A percentile compares a stretch with the other conserved stretches of the same genome.
Conservation (phyloP, 2,888 invertebrate species). For the Melieria picta region DNA sequence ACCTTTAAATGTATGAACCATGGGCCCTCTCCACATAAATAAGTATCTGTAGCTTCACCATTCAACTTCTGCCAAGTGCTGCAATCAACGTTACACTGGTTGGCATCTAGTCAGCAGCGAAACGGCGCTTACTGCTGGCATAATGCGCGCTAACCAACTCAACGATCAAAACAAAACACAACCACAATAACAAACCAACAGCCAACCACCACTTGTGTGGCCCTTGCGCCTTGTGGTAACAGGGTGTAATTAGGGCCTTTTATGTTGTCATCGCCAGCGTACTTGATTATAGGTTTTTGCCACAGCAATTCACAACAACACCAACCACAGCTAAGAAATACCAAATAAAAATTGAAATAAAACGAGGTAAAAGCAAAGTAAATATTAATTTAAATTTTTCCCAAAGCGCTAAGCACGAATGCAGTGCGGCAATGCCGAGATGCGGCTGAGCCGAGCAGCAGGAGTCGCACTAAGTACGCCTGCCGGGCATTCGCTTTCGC, state of each 20-base stretch:
- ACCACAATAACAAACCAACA: conserved; percentile 3
- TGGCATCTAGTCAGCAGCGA: not conserved
- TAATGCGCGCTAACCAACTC: conserved; percentile 30
- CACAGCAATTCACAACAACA: conserved; percentile 15
- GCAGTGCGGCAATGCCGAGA: not conserved
- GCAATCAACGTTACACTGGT: too few species aligned
- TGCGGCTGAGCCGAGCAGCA: not conserved
- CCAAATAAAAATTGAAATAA: not conserved
- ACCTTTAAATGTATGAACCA: too few species aligned
- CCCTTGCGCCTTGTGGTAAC: conserved; percentile 55
- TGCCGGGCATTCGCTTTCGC: not conserved
- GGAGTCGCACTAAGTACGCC: conserved; percentile 25
- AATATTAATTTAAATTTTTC: conserved; percentile 65
- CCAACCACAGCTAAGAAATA: conserved; percentile 11
- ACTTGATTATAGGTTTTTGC: conserved; percentile 64
- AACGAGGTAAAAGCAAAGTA: conserved; percentile 54
- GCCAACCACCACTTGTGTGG: conserved; percentile 54
- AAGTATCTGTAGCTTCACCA: too few species aligned
- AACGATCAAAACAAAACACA: conserved; percentile 14
- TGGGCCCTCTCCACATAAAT: too few species aligned
- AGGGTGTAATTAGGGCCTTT: conserved; percentile 66
- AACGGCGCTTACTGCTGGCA: conserved; percentile 30
- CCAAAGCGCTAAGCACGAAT: conserved; percentile 37
- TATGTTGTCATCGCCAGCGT: conserved; percentile 66
- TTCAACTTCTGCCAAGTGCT: too few species aligned